Percentiles rank a stretch among this genome's conserved stretches.
Conservation (phyloP, 1,140 invertebrate genomes). For the Drosophila littoralis region DNA sequence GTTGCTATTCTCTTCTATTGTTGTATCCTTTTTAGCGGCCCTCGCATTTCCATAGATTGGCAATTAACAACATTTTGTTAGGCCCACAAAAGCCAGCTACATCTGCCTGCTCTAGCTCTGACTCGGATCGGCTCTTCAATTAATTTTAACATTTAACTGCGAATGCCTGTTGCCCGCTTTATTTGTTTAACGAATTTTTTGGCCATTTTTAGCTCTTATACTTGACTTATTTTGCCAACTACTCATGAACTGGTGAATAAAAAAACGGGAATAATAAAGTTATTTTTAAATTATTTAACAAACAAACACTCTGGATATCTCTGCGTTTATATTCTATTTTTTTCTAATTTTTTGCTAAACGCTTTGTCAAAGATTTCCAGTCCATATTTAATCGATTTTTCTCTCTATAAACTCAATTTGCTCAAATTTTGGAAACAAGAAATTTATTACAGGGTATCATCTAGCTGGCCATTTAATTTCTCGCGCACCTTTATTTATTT, state of each 20-base stretch:
- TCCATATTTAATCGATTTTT: too few relatives aligned
- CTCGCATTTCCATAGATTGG: background rate
- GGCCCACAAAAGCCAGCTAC: too few relatives aligned
- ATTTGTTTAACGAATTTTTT: slow-evolving; percentile 36
- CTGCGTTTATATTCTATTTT: too few relatives aligned
- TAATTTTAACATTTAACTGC: slow-evolving; percentile 59
- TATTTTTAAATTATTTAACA: too few relatives aligned
- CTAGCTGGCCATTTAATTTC: background rate
- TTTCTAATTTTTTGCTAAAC: too few relatives aligned
- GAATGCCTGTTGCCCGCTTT: slow-evolving; percentile 30
- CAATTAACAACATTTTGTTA: slow-evolving; percentile 50
- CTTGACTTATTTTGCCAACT: too few relatives aligned
- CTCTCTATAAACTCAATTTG: too few relatives aligned
- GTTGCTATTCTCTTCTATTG: slow-evolving; percentile 12
- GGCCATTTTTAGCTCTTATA: slow-evolving; percentile 30
- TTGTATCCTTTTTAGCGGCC: slow-evolving; percentile 17
- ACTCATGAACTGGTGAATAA: too few relatives aligned
- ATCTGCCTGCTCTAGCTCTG: too few relatives aligned
- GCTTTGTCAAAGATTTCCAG: background rate
- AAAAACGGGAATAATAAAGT: too few relatives aligned
- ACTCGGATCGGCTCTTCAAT: background rate
- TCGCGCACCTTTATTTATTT: background rate
- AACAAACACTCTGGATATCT: too few relatives aligned
- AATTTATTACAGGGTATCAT: background rate
- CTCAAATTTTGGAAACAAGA: background rate